phyloP scores from a whole-genome alignment of 2,888 invertebrate species.

The Epinotia bilunana region DNA sequence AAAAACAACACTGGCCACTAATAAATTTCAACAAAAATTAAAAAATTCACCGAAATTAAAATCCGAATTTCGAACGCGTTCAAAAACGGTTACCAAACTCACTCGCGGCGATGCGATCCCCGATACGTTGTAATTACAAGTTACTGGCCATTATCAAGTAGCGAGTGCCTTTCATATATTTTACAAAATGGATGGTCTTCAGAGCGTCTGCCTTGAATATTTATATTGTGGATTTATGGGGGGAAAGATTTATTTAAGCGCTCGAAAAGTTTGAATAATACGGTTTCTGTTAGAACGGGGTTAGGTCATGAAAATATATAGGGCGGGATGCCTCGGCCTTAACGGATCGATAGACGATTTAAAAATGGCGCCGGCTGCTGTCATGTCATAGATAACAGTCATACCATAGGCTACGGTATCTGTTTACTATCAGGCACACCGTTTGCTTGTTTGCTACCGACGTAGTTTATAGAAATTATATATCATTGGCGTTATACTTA shows the following conservation, averaged over 20 bases:
- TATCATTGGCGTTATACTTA: too few species aligned
- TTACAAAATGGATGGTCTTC: slow-evolving; percentile 79
- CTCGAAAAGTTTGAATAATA: slow-evolving; percentile 28
- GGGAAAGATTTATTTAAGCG: slow-evolving; percentile 41
- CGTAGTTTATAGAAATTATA: too few species aligned
- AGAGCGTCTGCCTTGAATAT: slow-evolving; percentile 73
- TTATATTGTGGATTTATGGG: slow-evolving; percentile 82
- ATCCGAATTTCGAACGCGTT: slow-evolving; percentile 48
- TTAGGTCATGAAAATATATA: too few species aligned
- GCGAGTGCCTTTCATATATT: slow-evolving; percentile 81
- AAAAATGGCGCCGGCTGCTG: too few species aligned
- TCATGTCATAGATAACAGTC: too few species aligned
- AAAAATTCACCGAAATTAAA: slow-evolving; percentile 42
- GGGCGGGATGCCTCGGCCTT: too few species aligned
- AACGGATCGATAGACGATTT: too few species aligned
- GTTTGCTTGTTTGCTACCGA: too few species aligned
- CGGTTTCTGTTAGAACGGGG: background rate
- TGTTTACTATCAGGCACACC: too few species aligned
- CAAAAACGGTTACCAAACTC: slow-evolving; percentile 47
- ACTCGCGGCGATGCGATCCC: slow-evolving; percentile 43
- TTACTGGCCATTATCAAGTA: slow-evolving; percentile 82
- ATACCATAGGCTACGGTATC: too few species aligned
- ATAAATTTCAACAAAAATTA: slow-evolving; percentile 23
- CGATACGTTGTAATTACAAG: slow-evolving; percentile 74
- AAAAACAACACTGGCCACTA: slow-evolving; percentile 6